Evolutionary conservation across 2,113 vertebrate genomes (phyloP).

Genomic region (Agapornis roseicollis): DNA sequence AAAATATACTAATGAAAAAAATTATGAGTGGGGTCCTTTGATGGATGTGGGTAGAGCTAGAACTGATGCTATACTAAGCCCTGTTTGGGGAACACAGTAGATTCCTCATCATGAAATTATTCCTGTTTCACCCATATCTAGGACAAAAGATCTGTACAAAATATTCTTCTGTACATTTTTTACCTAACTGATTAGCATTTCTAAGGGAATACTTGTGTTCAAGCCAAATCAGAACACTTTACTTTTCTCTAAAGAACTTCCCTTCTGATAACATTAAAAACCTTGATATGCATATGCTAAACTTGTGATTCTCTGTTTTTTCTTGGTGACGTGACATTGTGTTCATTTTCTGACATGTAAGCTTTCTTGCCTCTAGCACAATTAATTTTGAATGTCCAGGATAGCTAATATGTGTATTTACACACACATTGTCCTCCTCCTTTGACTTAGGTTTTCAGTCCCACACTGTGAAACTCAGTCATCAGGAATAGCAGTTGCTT

Average conservation of each 20-base stretch:
- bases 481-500: not conserved
- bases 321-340: not conserved
- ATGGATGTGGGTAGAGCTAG: not conserved
- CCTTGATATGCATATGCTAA: conserved; percentile 1
- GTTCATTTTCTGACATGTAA: conserved; percentile 15
- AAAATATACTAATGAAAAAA: not conserved
- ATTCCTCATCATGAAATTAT: not conserved
- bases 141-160: not conserved
- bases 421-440: not conserved
- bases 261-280: conserved; percentile 13
- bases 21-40: not conserved
- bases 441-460: not conserved
- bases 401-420: not conserved
- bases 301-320: not conserved
- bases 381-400: not conserved
- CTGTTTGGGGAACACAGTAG: not conserved
- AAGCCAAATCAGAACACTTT: conserved; percentile 28
- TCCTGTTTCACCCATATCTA: not conserved
- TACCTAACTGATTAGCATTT: conserved; percentile 27
- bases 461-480: not conserved
- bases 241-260: conserved; percentile 28
- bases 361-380: not conserved
- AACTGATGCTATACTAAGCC: not conserved
- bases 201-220: conserved; percentile 21
- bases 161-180: not conserved